Evolutionary conservation across 2,797 vertebrate genomes (phyloP).

Genomic region (Pteropus rufus): DNA sequence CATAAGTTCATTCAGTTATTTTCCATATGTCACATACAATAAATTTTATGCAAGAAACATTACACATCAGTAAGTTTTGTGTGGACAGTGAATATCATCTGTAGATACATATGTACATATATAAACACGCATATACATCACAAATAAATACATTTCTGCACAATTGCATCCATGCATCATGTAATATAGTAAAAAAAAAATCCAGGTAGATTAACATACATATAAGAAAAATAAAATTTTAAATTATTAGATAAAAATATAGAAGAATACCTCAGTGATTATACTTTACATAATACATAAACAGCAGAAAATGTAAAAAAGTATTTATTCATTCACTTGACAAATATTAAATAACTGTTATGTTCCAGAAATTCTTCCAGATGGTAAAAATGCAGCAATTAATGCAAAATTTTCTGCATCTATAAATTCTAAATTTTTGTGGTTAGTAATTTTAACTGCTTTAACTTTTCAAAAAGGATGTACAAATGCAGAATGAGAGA

Average conservation of each 20-base stretch:
- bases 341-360: neutral
- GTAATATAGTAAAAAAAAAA: neutral
- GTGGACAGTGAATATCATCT: neutral
- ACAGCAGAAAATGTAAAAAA: neutral
- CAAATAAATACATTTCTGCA: neutral
- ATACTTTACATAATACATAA: neutral
- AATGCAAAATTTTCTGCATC: neutral
- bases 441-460: neutral
- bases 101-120: neutral
- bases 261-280: neutral
- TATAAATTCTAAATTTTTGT: neutral
- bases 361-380: neutral
- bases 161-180: neutral
- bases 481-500: neutral
- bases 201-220: neutral
- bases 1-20: neutral
- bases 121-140: neutral
- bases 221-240: neutral
- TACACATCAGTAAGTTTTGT: neutral
- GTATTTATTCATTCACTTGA: neutral
- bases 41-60: neutral
- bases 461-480: neutral
- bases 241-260: neutral
- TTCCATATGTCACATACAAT: neutral
- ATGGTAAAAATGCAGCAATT: neutral